These are phyloP conservation scores for Axea sp. DNA, from an alignment of 2,888 invertebrate genomes.

Conservation along the genomic window DNA sequence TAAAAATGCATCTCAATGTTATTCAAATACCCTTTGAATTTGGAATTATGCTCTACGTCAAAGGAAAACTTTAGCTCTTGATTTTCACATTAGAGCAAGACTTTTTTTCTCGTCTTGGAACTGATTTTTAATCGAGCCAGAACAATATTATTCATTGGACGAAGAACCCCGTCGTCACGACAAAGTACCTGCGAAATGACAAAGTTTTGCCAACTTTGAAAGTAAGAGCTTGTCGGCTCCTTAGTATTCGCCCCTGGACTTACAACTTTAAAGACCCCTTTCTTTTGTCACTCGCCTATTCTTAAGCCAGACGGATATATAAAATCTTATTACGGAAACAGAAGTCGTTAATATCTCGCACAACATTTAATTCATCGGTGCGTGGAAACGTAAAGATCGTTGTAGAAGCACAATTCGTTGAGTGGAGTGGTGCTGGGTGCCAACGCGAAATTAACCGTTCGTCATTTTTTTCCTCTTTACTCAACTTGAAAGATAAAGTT, in stretches of 20 bases:
- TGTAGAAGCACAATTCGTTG: conserved; percentile 27
- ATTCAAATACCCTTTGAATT: conserved; percentile 17
- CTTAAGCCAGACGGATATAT: conserved; percentile 66
- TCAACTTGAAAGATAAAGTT: too few species aligned
- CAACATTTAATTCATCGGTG: conserved; percentile 68
- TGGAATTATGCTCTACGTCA: conserved; percentile 5
- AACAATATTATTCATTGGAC: conserved; percentile 62
- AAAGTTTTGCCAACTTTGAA: conserved; percentile 58
- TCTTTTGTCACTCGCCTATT: conserved; percentile 30
- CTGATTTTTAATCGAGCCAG: conserved; percentile 55
- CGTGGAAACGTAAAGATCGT: conserved; percentile 10
- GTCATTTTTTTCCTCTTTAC: too few species aligned
- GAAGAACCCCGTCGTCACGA: conserved; percentile 35
- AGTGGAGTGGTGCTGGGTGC: neutral
- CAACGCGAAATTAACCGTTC: conserved; percentile 12
- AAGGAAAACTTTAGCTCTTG: conserved; percentile 20
- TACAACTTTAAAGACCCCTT: conserved; percentile 53
- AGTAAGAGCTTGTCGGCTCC: conserved; percentile 54
- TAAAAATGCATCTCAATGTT: too few species aligned
- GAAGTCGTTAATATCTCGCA: conserved; percentile 73
- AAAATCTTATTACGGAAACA: conserved; percentile 68
- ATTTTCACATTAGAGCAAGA: conserved; percentile 39
- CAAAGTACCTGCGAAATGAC: conserved; percentile 60
- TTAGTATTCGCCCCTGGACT: conserved; percentile 59
- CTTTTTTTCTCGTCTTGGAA: conserved; percentile 32